A percentile compares a stretch with the other conserved stretches of the same genome.
These are phyloP conservation scores for Oedothorax gibbosus DNA, from an alignment of 1,140 invertebrate genomes.

Conservation along the genomic window DNA sequence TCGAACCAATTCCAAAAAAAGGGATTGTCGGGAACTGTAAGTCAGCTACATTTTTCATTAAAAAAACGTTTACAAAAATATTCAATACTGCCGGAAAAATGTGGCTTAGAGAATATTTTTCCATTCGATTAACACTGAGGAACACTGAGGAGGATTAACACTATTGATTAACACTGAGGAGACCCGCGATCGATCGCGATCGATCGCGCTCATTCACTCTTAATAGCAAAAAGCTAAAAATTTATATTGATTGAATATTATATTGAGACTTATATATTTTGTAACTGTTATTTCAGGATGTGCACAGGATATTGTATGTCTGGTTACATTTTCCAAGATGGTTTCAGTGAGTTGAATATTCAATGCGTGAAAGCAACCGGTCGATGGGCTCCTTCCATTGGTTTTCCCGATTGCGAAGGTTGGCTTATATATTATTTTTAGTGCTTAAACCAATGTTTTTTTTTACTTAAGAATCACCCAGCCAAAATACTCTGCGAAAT, in stretches of 20 bases:
- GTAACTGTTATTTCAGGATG: slow-evolving; percentile 6
- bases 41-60: too few species aligned
- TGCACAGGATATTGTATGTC: slow-evolving; percentile 12
- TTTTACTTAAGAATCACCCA: not conserved
- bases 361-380: slow-evolving; percentile 40
- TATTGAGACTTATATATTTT: not conserved
- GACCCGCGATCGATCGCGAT: too few species aligned
- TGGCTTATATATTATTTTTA: not conserved
- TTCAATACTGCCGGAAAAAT: too few species aligned
- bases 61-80: too few species aligned
- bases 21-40: too few species aligned
- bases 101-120: too few species aligned
- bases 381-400: slow-evolving; percentile 11
- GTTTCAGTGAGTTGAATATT: slow-evolving; percentile 9
- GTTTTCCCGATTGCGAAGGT: slow-evolving; percentile 45
- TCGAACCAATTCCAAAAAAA: too few species aligned
- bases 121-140: too few species aligned
- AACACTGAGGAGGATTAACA: too few species aligned
- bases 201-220: too few species aligned
- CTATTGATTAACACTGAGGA: too few species aligned
- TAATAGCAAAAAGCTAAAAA: too few species aligned
- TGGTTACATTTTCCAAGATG: slow-evolving; percentile 26
- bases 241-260: not conserved
- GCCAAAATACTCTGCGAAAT: not conserved
- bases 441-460: not conserved